phyloP scores from a whole-genome alignment of 2,113 vertebrate genomes.

The Pica pica region DNA sequence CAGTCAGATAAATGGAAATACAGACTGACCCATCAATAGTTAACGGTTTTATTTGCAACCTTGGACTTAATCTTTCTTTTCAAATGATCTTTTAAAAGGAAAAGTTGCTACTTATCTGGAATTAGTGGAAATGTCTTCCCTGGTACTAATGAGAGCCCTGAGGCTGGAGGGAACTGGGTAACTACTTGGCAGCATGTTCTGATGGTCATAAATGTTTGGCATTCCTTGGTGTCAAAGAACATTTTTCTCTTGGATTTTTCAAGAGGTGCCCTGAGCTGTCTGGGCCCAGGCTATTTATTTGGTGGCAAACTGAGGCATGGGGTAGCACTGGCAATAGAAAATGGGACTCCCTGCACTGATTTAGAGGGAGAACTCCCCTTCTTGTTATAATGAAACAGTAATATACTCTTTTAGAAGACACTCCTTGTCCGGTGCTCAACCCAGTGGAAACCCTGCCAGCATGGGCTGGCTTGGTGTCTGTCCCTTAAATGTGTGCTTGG shows the following conservation, averaged over 20 bases:
- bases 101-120: neutral
- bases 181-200: neutral
- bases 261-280: neutral
- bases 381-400: neutral
- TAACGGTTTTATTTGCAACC: neutral
- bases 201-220: neutral
- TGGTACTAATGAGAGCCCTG: neutral
- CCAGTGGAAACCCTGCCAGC: neutral
- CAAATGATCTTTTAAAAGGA: neutral
- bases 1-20: neutral
- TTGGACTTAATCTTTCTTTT: neutral
- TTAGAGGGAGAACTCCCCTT: neutral
- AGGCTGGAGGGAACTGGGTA: neutral
- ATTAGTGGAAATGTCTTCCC: neutral
- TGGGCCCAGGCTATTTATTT: neutral
- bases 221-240: neutral
- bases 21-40: neutral
- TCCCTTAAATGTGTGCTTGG: neutral
- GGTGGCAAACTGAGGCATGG: neutral
- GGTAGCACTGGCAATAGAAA: neutral
- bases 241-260: neutral
- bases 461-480: neutral
- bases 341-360: neutral
- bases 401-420: neutral
- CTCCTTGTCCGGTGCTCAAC: neutral